Evolutionary conservation across 2,113 vertebrate species (phyloP), one percentile per base, ranked within the genome.

Genomic region (Nanorana parkeri): DNA sequence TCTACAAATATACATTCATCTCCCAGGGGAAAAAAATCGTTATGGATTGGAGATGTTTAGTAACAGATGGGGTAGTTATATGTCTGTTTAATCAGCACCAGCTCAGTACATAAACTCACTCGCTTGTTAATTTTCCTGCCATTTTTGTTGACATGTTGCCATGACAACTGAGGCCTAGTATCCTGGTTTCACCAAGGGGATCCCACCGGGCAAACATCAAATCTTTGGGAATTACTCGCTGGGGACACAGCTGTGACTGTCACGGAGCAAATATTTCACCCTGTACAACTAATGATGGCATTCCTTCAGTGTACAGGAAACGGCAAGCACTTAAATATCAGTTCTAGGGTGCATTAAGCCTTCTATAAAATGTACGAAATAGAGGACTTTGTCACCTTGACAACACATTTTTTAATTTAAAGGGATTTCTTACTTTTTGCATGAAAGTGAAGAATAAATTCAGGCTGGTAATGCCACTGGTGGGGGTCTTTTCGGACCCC

Each of bases 241-340:
- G 28, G 69, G 36, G 78, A 32, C 68, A 81, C 79, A 81, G 79
- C 79, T 81, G 79, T 81, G 79, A 81, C 68, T 74, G 79, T 56
- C 79, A 81, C 68, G 8, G 69, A 67, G 32, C 58, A 81, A 73
- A 81, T 47, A 81, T 26, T 17, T 54, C 51, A 26, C 79, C 61
- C 36, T 13, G 17, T n/a, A 32, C 20, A 63, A 29, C 67, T 54
- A 81, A 81, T 65, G 65, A 29, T 0, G 15, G 20, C 52, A 36
- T 32, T 68, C 5, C 63, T 21, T 36, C 54, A 21, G 6, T 51
- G 36, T 52, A 69, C 51, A 69, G 32, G 29, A 41, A 41, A 68
- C 4, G 17, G 6, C 0, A 11, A 32, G 24, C 7, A 2, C 20
- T 21, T 23, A 11, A 11, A 60, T 21, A 60, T 60, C 6, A 58